These are phyloP conservation scores for Semnornis frantzii DNA, from an alignment of 2,113 vertebrate genomes.

Conservation along the genomic window DNA sequence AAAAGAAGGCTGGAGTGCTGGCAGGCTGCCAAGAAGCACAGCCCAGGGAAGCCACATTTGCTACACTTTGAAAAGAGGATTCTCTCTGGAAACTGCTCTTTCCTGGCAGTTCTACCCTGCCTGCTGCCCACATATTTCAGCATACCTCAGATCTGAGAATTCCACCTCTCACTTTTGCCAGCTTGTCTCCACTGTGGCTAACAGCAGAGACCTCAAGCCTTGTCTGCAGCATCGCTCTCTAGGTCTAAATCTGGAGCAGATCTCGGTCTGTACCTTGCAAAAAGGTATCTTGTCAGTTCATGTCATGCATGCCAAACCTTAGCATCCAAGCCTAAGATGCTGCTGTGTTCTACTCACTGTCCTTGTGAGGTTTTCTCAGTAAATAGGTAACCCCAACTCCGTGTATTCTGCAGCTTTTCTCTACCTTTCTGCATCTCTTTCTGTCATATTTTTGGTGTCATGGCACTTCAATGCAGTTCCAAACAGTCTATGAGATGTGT, in stretches of 20 bases:
- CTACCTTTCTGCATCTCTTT: background rate
- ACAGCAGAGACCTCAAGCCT: constrained; percentile 22
- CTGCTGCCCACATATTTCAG: constrained; percentile 23
- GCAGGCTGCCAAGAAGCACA: constrained; percentile 3
- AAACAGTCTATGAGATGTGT: background rate
- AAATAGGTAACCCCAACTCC: constrained; percentile 14
- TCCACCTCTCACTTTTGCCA: constrained; percentile 28
- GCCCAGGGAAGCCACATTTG: background rate
- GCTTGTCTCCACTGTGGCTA: constrained; percentile 23
- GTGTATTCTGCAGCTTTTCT: constrained; percentile 10
- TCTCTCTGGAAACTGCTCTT: background rate
- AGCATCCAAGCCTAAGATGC: background rate
- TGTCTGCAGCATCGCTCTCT: background rate
- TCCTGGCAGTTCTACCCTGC: background rate
- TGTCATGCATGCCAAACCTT: constrained; percentile 34
- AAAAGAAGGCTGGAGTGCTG: background rate
- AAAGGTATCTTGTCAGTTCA: background rate
- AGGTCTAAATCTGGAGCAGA: constrained; percentile 26
- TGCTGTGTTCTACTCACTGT: background rate
- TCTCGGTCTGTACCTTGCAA: background rate
- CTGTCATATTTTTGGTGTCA: background rate
- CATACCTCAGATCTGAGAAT: constrained; percentile 44
- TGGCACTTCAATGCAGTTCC: background rate
- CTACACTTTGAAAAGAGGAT: background rate
- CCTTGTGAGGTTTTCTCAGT: constrained; percentile 35